Conservation (phyloP, 2,113 vertebrate species). For the Calonectris borealis region DNA sequence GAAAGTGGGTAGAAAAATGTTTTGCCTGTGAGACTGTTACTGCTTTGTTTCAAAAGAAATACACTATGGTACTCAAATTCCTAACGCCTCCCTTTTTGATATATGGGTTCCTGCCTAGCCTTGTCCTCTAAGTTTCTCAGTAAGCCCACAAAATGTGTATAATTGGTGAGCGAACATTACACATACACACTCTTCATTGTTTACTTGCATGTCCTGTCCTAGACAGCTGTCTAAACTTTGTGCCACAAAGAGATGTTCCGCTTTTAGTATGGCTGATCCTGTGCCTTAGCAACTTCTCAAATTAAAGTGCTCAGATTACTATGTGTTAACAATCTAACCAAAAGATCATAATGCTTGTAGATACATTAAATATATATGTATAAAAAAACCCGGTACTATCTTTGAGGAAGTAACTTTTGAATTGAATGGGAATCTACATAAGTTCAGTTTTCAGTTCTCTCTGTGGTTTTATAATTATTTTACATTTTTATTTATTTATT, state of each 20-base stretch:
- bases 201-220: neutral
- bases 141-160: neutral
- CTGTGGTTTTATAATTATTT: neutral
- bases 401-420: neutral
- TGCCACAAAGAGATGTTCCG: neutral
- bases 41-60: neutral
- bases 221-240: neutral
- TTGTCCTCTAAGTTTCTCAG: neutral
- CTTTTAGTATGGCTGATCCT: neutral
- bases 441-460: neutral
- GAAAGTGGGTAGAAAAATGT: neutral
- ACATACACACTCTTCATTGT: neutral
- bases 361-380: neutral
- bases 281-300: neutral
- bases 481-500: neutral
- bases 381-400: rapidly evolving
- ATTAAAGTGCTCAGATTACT: neutral
- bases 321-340: neutral
- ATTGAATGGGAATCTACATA: neutral
- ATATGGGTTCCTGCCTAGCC: neutral
- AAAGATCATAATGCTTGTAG: neutral
- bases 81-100: neutral
- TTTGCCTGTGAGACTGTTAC: neutral
- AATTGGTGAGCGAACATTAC: neutral
- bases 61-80: neutral